Evolutionary conservation across 2,888 invertebrate genomes (phyloP).

Genomic region (Archaeoteleia sp.): DNA sequence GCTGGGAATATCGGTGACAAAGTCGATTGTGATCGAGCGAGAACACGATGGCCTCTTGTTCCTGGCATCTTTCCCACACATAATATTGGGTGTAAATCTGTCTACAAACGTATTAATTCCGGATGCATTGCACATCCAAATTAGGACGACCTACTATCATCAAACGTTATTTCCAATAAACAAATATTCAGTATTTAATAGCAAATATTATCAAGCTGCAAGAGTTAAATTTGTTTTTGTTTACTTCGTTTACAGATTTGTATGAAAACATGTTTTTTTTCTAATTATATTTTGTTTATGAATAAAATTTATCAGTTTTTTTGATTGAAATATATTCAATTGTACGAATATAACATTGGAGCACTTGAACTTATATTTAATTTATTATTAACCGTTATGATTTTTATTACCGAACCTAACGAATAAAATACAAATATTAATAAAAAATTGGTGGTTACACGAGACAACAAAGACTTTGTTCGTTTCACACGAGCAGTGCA

Average conservation of each 20-base stretch:
- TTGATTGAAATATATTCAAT: too few species aligned
- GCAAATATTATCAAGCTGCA: not conserved
- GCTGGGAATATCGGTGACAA: slow-evolving; percentile 40
- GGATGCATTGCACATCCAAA: not conserved
- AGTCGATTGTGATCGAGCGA: slow-evolving; percentile 51
- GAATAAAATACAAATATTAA: slow-evolving; percentile 12
- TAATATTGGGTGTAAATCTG: slow-evolving; percentile 33
- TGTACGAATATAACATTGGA: too few species aligned
- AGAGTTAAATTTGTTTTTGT: too few species aligned
- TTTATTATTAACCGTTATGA: too few species aligned
- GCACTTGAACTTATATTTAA: too few species aligned
- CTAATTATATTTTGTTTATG: too few species aligned
- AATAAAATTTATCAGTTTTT: too few species aligned
- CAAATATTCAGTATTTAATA: not conserved
- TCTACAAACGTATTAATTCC: slow-evolving; percentile 13
- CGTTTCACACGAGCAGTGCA: slow-evolving; percentile 31
- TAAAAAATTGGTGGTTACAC: slow-evolving; percentile 34
- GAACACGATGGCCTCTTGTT: slow-evolving; percentile 37
- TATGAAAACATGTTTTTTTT: too few species aligned
- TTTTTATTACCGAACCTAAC: too few species aligned
- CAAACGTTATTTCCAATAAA: not conserved
- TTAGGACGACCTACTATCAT: not conserved
- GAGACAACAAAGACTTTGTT: slow-evolving; percentile 38
- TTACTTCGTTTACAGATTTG: too few species aligned
- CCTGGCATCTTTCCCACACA: slow-evolving; percentile 45